These are phyloP conservation scores for Allygus modestus DNA, from an alignment of 2,888 invertebrate species.

Conservation along the genomic window DNA sequence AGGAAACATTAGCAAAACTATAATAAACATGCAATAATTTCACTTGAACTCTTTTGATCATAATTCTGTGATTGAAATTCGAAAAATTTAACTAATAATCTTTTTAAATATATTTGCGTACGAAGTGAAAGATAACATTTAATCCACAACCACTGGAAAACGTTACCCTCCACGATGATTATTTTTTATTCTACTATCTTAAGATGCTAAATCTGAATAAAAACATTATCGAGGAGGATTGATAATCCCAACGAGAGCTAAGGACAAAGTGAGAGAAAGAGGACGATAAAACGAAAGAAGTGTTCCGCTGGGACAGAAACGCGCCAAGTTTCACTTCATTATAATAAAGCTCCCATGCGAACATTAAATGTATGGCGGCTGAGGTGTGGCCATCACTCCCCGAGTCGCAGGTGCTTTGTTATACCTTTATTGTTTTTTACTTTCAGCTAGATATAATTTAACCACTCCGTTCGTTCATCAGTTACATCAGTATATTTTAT, in stretches of 20 bases:
- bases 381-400: slow-evolving; percentile 7
- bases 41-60: too few relatives aligned
- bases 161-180: too few relatives aligned
- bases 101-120: too few relatives aligned
- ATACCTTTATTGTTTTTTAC: slow-evolving; percentile 33
- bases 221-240: background rate
- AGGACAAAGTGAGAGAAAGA: slow-evolving; percentile 45
- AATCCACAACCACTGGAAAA: too few relatives aligned
- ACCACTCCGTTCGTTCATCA: too few relatives aligned
- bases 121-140: too few relatives aligned
- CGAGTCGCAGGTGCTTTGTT: slow-evolving; percentile 16
- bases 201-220: too few relatives aligned
- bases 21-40: too few relatives aligned
- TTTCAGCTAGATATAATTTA: slow-evolving; percentile 6
- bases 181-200: too few relatives aligned
- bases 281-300: slow-evolving; percentile 50
- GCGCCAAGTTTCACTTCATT: slow-evolving; percentile 59
- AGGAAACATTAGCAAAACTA: too few relatives aligned
- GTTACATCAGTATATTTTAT: background rate
- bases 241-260: background rate
- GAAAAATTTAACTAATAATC: too few relatives aligned
- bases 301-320: slow-evolving; percentile 38
- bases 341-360: slow-evolving; percentile 56
- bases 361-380: slow-evolving; percentile 29
- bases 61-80: too few relatives aligned